These are phyloP conservation scores for Atopsyche davidsoni DNA, from an alignment of 1,140 invertebrate species.

Conservation along the genomic window DNA sequence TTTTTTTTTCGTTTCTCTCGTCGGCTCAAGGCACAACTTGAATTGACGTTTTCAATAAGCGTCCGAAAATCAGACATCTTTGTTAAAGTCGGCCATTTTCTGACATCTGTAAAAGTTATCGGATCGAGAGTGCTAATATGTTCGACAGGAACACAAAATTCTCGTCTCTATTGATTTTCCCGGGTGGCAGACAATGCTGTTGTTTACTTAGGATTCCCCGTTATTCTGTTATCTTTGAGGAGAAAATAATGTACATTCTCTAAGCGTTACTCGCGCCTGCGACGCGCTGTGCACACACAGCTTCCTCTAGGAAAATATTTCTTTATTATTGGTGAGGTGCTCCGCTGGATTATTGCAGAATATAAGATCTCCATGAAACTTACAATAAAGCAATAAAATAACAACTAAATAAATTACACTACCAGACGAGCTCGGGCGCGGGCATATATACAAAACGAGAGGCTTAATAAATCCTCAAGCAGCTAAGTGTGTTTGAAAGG, in stretches of 20 bases:
- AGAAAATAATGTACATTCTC: slow-evolving; percentile 21
- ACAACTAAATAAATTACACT: too few species aligned
- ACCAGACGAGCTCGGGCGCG: too few species aligned
- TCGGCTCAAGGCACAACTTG: too few species aligned
- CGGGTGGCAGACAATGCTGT: slow-evolving; percentile 15
- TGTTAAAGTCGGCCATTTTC: slow-evolving; percentile 3
- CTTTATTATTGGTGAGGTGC: too few species aligned
- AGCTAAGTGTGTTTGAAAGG: too few species aligned
- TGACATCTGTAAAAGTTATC: slow-evolving; percentile 7
- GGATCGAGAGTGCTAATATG: slow-evolving; percentile 15
- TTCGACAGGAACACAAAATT: slow-evolving; percentile 13
- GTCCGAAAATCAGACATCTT: too few species aligned
- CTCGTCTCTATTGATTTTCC: slow-evolving; percentile 22
- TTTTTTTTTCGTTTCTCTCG: neutral
- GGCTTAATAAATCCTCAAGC: too few species aligned
- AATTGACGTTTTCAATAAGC: slow-evolving; percentile 3
- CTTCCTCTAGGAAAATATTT: neutral
- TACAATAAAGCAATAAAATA: too few species aligned
- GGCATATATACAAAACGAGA: too few species aligned
- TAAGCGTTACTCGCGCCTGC: neutral
- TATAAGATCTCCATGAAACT: too few species aligned
- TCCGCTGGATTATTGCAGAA: too few species aligned
- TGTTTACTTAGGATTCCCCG: slow-evolving; percentile 27
- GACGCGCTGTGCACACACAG: too few species aligned
- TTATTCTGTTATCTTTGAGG: slow-evolving; percentile 23